Evolutionary conservation across 1,140 invertebrate species (phyloP), one percentile per base, ranked within the genome.

Genomic region (Calosoma granatense): DNA sequence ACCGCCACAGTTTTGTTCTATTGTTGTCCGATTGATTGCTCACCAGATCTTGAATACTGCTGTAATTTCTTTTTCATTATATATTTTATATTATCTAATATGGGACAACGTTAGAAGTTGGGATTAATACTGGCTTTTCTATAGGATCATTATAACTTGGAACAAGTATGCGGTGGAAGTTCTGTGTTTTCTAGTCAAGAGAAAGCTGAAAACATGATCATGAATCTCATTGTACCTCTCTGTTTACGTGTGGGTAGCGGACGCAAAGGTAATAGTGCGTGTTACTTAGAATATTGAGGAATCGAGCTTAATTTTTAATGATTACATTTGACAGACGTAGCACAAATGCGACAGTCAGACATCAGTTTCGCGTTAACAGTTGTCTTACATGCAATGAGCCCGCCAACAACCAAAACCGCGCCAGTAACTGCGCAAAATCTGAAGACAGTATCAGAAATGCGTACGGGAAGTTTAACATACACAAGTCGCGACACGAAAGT

Each of bases 161-260:
- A 98, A 68, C 92, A 94, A 67, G 88, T 97, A 41, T 97, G 94
- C 73, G 92, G 92, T 47, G 87, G 92, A 20, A 86, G 84, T 53
- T 81, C 89, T 1, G 81, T 91, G 62, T 94, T 97, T 66, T 82
- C 87, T n/a, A 86, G 84, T 11, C 85, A 89, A 67, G 92, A 97
- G 57, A 90, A 94, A 70, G 89, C 91, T 9, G 94, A 98, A 76
- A 94, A 91, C 64, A 88, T 97, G 75, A 78, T 99, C 2, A 87
- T 98, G 75, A 96, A 98, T 76, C 79, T 99, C 57, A 82, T 99
- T 30, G 88, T 99, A 76, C 97, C 97, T 1, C 76, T 99, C 51
- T 97, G 95, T 76, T 78, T 99, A 53, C 77, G 93, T 62, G 89
- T 98, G 21, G 94, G 94, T 21, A 91, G 88, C 71, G 92, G 94